These are phyloP conservation scores for Zygothrica quintamaculata DNA, from an alignment of 2,888 invertebrate species.

Conservation along the genomic window DNA sequence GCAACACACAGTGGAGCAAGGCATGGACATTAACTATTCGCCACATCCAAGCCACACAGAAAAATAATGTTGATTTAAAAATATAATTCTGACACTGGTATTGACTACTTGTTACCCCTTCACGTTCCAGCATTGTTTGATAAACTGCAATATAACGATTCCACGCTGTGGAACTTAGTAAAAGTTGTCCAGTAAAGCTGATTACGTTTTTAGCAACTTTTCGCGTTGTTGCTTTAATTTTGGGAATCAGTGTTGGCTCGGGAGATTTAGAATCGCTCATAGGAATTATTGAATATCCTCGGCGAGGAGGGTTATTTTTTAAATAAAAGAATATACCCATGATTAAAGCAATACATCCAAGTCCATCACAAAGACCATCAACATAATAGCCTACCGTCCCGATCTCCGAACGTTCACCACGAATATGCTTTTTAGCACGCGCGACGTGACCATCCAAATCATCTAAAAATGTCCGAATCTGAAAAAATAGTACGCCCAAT, in stretches of 20 bases:
- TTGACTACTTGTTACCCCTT: constrained; percentile 86
- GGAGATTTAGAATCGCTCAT: constrained; percentile 83
- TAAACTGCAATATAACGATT: constrained; percentile 93
- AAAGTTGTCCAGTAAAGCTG: constrained; percentile 89
- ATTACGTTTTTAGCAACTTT: constrained; percentile 88
- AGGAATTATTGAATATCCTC: constrained; percentile 89
- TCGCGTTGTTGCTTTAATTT: constrained; percentile 88
- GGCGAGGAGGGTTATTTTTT: constrained; percentile 89
- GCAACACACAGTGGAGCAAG: constrained; percentile 89
- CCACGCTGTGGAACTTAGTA: constrained; percentile 92
- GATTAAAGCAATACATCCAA: constrained; percentile 90
- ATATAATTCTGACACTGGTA: constrained; percentile 86
- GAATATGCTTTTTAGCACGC: constrained; percentile 89
- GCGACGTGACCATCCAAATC: constrained; percentile 95
- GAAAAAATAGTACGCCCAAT: constrained; percentile 90
- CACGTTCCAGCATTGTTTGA: constrained; percentile 90
- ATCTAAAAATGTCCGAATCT: constrained; percentile 92
- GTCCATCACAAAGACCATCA: constrained; percentile 92
- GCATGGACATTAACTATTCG: constrained; percentile 92
- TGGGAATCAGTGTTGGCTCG: constrained; percentile 86
- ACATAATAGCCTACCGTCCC: constrained; percentile 92
- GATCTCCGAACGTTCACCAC: constrained; percentile 92
- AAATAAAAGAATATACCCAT: constrained; percentile 89
- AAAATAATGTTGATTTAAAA: constrained; percentile 90
- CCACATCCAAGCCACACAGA: constrained; percentile 90